Evolutionary conservation across 2,888 invertebrate species (phyloP).

Genomic region (Andrena minutula): DNA sequence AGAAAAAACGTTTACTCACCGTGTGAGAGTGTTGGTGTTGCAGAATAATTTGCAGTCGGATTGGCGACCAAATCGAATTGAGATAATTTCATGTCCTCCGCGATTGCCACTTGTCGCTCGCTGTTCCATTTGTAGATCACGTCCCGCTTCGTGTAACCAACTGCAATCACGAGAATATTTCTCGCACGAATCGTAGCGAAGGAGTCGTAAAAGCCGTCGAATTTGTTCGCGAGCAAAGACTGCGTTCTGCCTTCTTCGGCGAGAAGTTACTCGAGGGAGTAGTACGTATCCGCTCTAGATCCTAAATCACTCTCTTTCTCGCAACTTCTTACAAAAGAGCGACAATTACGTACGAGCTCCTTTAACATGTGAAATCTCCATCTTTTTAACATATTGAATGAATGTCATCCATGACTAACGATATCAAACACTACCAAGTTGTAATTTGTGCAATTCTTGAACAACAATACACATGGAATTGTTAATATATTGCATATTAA

Average conservation of each 20-base stretch:
- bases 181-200: slow-evolving; percentile 6
- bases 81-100: slow-evolving; percentile 93
- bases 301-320: slow-evolving; percentile 5
- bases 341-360: slow-evolving; percentile 16
- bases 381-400: not conserved
- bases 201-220: slow-evolving; percentile 8
- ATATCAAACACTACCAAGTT: too few species aligned
- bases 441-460: too few species aligned
- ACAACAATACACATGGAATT: too few species aligned
- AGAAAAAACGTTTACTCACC: slow-evolving; percentile 70
- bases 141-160: slow-evolving; percentile 91
- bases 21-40: slow-evolving; percentile 74
- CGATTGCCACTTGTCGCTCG: slow-evolving; percentile 90
- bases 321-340: slow-evolving; percentile 2
- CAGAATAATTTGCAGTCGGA: slow-evolving; percentile 89
- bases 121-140: slow-evolving; percentile 91
- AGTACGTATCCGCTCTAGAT: slow-evolving; percentile 9
- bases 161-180: slow-evolving; percentile 79
- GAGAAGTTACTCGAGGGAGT: slow-evolving; percentile 4
- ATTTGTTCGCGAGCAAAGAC: slow-evolving; percentile 7
- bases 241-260: slow-evolving; percentile 12
- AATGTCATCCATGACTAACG: not conserved
- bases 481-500: too few species aligned
- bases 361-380: not conserved
- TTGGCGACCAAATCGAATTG: slow-evolving; percentile 93